These are phyloP conservation scores for Drosophila quinaria DNA, from an alignment of 2,888 invertebrate species.

Conservation along the genomic window DNA sequence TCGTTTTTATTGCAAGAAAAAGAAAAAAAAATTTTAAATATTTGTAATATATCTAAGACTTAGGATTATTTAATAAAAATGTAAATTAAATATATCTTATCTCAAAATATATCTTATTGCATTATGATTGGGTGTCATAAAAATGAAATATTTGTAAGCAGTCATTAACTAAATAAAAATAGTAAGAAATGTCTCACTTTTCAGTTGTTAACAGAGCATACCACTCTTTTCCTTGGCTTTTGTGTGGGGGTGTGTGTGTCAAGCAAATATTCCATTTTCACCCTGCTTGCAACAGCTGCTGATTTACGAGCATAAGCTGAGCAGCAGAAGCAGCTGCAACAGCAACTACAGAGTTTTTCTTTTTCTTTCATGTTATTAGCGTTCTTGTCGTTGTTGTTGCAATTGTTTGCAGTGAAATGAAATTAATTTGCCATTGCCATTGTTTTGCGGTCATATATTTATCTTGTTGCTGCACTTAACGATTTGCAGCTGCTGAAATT, in stretches of 20 bases:
- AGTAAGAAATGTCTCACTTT: not conserved
- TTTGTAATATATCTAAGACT: not conserved
- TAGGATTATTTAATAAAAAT: not conserved
- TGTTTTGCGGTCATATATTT: constrained; percentile 69
- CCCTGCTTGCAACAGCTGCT: constrained; percentile 43
- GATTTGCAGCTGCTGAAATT: constrained; percentile 58
- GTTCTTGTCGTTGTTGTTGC: constrained; percentile 11
- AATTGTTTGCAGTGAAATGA: constrained; percentile 53
- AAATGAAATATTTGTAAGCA: not conserved
- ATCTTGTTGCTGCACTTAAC: constrained; percentile 66
- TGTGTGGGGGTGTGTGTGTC: constrained; percentile 3
- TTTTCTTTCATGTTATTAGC: constrained; percentile 5
- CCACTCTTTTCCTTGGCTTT: not conserved
- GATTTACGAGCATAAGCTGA: constrained; percentile 57
- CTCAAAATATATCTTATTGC: not conserved
- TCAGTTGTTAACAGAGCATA: constrained; percentile 2
- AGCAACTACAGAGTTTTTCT: constrained; percentile 14
- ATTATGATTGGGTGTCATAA: not conserved
- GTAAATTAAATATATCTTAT: not conserved
- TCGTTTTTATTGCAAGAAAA: not conserved
- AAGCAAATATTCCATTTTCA: constrained; percentile 31
- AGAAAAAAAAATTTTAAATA: not conserved
- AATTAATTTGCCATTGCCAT: constrained; percentile 74
- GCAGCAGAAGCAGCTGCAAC: constrained; percentile 24
- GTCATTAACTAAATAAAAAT: constrained; percentile 9